Conservation (phyloP, 2,888 invertebrate genomes). For the Conops quadrifasciatus region DNA sequence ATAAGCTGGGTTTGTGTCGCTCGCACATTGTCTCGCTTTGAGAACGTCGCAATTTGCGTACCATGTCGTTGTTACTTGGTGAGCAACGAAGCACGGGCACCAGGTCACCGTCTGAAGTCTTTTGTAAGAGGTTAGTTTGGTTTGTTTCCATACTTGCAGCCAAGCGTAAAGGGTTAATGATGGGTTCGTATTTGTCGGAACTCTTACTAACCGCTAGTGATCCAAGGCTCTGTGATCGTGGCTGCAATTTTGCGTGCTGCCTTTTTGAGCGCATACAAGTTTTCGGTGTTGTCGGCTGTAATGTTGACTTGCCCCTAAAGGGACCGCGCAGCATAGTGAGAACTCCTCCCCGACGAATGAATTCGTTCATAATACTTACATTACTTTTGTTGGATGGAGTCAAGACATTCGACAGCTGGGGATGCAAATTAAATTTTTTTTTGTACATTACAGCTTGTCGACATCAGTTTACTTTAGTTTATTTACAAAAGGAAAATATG, state of each 20-base stretch:
- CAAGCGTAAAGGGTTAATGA: constrained; percentile 58
- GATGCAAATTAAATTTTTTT: background rate
- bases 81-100: constrained; percentile 52
- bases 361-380: constrained; percentile 60
- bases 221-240: constrained; percentile 63
- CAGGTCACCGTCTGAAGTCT: constrained; percentile 45
- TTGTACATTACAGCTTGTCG: no score
- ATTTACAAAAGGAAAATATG: no score
- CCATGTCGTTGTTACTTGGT: constrained; percentile 45
- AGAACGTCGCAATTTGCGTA: constrained; percentile 57
- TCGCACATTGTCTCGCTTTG: constrained; percentile 49
- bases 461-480: no score
- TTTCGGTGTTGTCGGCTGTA: constrained; percentile 60
- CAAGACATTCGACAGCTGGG: constrained; percentile 26
- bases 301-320: constrained; percentile 61
- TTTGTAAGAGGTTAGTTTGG: constrained; percentile 46
- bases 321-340: constrained; percentile 62
- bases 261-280: constrained; percentile 50
- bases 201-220: constrained; percentile 65
- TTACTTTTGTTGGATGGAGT: constrained; percentile 46
- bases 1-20: background rate
- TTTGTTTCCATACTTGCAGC: constrained; percentile 59
- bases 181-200: constrained; percentile 56
- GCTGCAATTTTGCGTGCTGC: constrained; percentile 55
- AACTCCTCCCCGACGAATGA: constrained; percentile 63